Evolutionary conservation across 2,888 invertebrate genomes (phyloP).

Genomic region (Drosophila diplacantha): DNA sequence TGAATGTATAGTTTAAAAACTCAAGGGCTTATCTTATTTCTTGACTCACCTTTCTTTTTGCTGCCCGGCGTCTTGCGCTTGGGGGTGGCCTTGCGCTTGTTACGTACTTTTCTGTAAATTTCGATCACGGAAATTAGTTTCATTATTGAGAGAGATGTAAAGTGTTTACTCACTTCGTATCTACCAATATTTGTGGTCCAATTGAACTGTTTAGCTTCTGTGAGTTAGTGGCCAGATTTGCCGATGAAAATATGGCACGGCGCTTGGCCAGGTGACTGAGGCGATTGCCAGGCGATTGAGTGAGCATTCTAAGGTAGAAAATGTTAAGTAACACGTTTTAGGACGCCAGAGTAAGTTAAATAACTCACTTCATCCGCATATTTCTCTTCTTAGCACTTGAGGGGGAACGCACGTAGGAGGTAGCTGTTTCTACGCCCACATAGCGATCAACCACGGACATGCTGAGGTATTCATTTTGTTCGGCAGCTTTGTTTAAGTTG

Average conservation of each 20-base stretch:
- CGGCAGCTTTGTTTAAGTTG: slow-evolving; percentile 84
- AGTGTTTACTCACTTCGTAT: slow-evolving; percentile 69
- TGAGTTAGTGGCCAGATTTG: slow-evolving; percentile 80
- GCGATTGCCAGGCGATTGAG: slow-evolving; percentile 86
- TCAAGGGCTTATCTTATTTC: slow-evolving; percentile 13
- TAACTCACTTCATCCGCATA: slow-evolving; percentile 80
- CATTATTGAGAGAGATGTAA: background rate
- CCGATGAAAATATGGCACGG: slow-evolving; percentile 86
- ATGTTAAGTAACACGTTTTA: rapidly evolving
- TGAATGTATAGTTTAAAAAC: background rate
- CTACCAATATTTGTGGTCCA: slow-evolving; percentile 74
- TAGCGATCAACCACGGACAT: slow-evolving; percentile 84
- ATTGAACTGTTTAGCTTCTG: slow-evolving; percentile 73
- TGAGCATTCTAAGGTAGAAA: slow-evolving; percentile 68
- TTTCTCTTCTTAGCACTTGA: slow-evolving; percentile 83
- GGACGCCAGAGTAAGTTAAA: background rate
- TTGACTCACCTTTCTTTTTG: slow-evolving; percentile 72
- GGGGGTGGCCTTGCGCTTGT: slow-evolving; percentile 74
- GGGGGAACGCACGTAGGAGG: slow-evolving; percentile 78
- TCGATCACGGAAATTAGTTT: background rate
- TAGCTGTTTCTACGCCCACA: slow-evolving; percentile 86
- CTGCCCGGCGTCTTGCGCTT: slow-evolving; percentile 81
- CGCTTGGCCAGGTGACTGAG: slow-evolving; percentile 87
- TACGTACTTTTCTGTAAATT: slow-evolving; percentile 63
- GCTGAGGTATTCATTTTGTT: slow-evolving; percentile 84